A percentile compares a stretch with the other conserved stretches of the same genome.
These are phyloP conservation scores for Anhinga rufa DNA, from an alignment of 2,113 vertebrate species.

Conservation along the genomic window DNA sequence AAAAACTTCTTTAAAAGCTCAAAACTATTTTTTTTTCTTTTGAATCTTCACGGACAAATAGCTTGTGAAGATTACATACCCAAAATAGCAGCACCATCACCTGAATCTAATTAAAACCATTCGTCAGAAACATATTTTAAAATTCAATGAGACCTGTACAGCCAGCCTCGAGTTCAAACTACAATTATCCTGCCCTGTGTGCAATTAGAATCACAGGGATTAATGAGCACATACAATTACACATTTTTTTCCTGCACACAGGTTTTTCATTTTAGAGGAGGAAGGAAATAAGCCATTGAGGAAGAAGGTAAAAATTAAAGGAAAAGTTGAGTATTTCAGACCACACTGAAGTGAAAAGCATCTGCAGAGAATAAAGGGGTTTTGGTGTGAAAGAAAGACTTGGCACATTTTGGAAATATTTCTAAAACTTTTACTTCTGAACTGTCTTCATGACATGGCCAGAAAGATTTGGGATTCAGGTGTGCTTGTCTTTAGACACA, in stretches of 20 bases:
- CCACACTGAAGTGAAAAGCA: neutral
- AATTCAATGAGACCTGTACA: conserved; percentile 33
- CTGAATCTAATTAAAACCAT: conserved; percentile 47
- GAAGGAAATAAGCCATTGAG: neutral
- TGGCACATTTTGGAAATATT: neutral
- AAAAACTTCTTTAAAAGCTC: neutral
- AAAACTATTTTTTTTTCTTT: neutral
- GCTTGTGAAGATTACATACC: neutral
- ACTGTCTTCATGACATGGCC: neutral
- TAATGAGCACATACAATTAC: conserved; percentile 3
- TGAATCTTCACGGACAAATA: neutral
- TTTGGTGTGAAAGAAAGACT: neutral
- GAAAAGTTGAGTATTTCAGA: neutral
- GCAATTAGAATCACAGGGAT: conserved; percentile 38
- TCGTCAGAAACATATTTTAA: conserved; percentile 45
- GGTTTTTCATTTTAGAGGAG: neutral
- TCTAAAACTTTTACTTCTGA: neutral
- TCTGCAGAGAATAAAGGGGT: neutral
- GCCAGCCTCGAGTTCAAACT: conserved; percentile 19
- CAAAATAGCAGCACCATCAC: neutral
- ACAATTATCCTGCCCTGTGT: neutral
- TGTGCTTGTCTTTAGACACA: neutral
- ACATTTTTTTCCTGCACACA: neutral
- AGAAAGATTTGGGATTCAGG: neutral
- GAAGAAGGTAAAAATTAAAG: neutral